phyloP scores from a whole-genome alignment of 1,140 invertebrate genomes.

The Diuraphis noxia region DNA sequence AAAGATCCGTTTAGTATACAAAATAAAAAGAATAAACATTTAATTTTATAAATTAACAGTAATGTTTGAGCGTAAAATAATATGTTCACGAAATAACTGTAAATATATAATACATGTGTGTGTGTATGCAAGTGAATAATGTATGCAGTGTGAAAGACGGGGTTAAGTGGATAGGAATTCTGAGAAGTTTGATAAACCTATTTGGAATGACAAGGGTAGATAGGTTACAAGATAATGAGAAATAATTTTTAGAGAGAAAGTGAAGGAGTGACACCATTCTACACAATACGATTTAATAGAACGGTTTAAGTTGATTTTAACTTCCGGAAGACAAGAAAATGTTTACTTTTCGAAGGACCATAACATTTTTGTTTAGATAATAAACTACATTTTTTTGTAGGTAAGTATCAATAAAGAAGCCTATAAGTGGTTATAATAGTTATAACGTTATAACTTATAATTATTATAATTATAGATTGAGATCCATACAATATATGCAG shows the following conservation, averaged over 20 bases:
- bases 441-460: too few relatives aligned
- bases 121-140: not conserved
- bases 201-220: conserved; percentile 13
- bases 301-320: not conserved
- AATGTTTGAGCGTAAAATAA: not conserved
- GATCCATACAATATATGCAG: too few relatives aligned
- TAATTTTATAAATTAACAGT: not conserved
- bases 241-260: not conserved
- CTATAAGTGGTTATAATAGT: not conserved
- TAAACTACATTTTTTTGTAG: not conserved
- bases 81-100: not conserved
- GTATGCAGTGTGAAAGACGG: not conserved
- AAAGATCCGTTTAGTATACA: not conserved
- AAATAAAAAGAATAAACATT: not conserved
- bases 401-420: too few relatives aligned
- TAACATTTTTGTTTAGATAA: not conserved
- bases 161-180: not conserved
- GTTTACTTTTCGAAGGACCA: not conserved
- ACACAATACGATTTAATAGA: not conserved
- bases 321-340: not conserved
- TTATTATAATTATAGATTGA: too few relatives aligned
- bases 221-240: not conserved
- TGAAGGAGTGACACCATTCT: not conserved
- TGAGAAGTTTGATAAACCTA: not conserved
- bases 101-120: not conserved